Conservation (phyloP, 2,113 vertebrate genomes). For the Oreochromis niloticus region DNA sequence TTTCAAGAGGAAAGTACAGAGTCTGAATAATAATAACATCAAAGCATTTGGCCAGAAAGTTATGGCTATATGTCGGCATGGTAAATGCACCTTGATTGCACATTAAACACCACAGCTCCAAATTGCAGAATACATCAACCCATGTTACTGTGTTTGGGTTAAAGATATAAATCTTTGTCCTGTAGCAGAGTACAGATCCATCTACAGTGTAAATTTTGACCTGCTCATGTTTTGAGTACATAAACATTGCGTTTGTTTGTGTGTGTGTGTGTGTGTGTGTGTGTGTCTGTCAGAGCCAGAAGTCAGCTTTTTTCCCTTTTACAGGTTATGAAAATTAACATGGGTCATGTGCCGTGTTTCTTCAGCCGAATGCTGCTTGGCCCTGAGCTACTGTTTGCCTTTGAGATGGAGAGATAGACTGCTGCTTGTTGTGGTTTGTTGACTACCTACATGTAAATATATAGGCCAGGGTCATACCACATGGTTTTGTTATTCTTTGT, state of each 20-base stretch:
- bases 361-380: background rate
- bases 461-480: background rate
- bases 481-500: constrained; percentile 19
- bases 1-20: background rate
- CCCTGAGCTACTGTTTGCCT: constrained; percentile 10
- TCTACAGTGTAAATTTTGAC: background rate
- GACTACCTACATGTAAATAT: constrained; percentile 13
- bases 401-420: background rate
- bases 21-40: background rate
- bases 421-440: constrained; percentile 10
- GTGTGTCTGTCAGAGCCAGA: background rate
- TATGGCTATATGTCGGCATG: background rate
- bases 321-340: constrained; percentile 11
- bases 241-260: background rate
- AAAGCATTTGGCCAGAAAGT: background rate
- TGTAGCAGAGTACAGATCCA: background rate
- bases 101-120: background rate
- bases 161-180: background rate
- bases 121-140: background rate
- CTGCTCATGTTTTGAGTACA: background rate
- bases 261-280: background rate
- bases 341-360: background rate
- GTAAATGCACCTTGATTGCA: background rate
- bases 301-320: constrained; percentile 11
- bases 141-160: background rate